Conservation (phyloP, 2,888 invertebrate genomes). For the Selenia dentaria region DNA sequence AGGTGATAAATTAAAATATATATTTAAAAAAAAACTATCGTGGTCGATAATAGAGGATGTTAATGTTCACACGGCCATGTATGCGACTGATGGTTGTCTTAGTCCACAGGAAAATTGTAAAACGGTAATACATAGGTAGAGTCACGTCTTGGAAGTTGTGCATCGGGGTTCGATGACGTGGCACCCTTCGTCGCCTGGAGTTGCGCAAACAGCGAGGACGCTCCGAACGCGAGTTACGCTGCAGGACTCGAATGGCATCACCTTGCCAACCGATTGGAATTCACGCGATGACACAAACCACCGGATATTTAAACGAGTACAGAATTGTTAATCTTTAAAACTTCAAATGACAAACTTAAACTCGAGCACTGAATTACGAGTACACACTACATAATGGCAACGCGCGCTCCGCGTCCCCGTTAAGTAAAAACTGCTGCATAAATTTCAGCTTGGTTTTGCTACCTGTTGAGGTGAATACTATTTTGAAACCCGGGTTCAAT, state of each 20-base stretch:
- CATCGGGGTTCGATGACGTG: constrained; percentile 59
- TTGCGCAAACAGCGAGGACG: constrained; percentile 68
- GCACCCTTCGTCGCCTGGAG: constrained; percentile 48
- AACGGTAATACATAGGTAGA: constrained; percentile 63
- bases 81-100: constrained; percentile 36
- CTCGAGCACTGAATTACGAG: too few relatives aligned
- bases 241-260: constrained; percentile 40
- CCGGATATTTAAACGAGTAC: constrained; percentile 35
- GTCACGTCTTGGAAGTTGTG: constrained; percentile 59
- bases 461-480: neutral
- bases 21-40: constrained; percentile 19
- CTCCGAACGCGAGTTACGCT: constrained; percentile 33
- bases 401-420: too few relatives aligned
- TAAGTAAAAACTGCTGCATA: neutral
- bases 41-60: constrained; percentile 25
- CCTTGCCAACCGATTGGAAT: constrained; percentile 35
- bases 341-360: neutral
- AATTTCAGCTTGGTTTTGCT: too few relatives aligned
- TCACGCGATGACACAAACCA: constrained; percentile 29
- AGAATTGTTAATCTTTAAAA: constrained; percentile 24
- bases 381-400: too few relatives aligned
- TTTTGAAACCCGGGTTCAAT: constrained; percentile 15
- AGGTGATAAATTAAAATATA: constrained; percentile 21
- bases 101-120: constrained; percentile 67
- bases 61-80: constrained; percentile 40